These are phyloP conservation scores for Tiliqua scincoides DNA, from an alignment of 2,113 vertebrate species.

Conservation along the genomic window DNA sequence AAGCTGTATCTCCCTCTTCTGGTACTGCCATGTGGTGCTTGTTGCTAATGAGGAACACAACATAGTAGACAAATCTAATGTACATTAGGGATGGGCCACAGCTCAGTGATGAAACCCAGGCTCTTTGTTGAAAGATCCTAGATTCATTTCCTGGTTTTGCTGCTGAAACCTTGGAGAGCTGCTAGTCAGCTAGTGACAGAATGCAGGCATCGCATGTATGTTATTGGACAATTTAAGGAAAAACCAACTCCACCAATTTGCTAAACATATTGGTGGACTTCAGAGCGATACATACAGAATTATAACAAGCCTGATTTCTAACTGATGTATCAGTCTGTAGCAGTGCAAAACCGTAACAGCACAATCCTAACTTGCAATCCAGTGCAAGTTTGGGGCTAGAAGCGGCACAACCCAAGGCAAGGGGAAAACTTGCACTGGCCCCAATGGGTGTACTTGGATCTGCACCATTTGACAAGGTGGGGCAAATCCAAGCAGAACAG, in stretches of 20 bases:
- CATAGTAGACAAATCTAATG: background rate
- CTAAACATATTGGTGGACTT: conserved; percentile 18
- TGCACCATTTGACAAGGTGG: no score
- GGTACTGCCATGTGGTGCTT: no score
- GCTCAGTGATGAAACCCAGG: background rate
- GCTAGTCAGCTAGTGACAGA: background rate
- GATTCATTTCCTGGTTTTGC: background rate
- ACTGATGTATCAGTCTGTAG: background rate
- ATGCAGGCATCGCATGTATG: no score
- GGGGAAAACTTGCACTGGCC: no score
- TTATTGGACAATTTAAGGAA: no score
- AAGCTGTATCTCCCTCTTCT: no score
- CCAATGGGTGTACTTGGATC: no score
- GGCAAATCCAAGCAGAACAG: no score
- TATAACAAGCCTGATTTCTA: conserved; percentile 12
- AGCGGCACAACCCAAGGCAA: no score
- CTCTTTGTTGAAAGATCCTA: background rate
- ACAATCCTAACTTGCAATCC: no score
- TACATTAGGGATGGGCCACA: background rate
- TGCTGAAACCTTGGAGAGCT: background rate
- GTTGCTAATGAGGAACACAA: no score
- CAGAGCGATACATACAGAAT: background rate
- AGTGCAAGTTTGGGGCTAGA: no score
- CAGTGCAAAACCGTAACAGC: background rate
- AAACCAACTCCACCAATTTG: conserved; percentile 7